Evolutionary conservation across 1,140 invertebrate genomes (phyloP).

Genomic region (Lysiphlebus fabarum): DNA sequence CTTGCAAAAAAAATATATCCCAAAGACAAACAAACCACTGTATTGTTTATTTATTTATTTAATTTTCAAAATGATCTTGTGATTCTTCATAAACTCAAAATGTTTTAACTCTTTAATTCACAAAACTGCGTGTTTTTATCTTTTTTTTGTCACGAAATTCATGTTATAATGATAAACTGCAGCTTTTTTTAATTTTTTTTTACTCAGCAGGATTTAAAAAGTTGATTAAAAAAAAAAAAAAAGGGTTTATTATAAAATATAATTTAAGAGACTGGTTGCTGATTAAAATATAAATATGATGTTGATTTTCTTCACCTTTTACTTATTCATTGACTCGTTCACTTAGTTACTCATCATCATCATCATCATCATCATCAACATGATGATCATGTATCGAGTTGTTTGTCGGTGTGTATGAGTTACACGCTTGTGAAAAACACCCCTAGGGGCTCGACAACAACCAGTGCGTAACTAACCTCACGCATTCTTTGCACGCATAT

Average conservation of each 20-base stretch:
- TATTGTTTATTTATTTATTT: neutral
- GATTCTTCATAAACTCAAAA: too few relatives aligned
- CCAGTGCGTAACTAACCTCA: slow-evolving; percentile 53
- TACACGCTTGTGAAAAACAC: slow-evolving; percentile 40
- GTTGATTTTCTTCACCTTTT: too few relatives aligned
- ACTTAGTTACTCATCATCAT: neutral
- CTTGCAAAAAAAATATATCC: slow-evolving; percentile 16
- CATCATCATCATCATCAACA: neutral
- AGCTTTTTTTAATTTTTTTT: slow-evolving; percentile 17
- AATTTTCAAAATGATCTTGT: too few relatives aligned
- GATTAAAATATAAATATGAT: too few relatives aligned
- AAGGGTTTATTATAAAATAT: too few relatives aligned
- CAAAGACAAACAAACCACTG: slow-evolving; percentile 27
- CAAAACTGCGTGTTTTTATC: neutral
- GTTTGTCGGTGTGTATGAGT: slow-evolving; percentile 30
- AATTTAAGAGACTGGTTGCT: too few relatives aligned
- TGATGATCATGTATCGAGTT: slow-evolving; percentile 5
- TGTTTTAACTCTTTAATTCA: neutral
- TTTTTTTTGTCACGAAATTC: slow-evolving; percentile 35
- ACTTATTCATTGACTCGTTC: neutral
- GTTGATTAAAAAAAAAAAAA: neutral
- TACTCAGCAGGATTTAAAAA: neutral
- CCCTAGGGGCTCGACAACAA: slow-evolving; percentile 42
- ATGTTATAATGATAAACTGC: slow-evolving; percentile 24
- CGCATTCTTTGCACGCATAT: slow-evolving; percentile 46